A percentile compares a stretch with the other conserved stretches of the same genome.
Conservation (phyloP, 2,888 invertebrate genomes). For the Capitulum mitella region DNA sequence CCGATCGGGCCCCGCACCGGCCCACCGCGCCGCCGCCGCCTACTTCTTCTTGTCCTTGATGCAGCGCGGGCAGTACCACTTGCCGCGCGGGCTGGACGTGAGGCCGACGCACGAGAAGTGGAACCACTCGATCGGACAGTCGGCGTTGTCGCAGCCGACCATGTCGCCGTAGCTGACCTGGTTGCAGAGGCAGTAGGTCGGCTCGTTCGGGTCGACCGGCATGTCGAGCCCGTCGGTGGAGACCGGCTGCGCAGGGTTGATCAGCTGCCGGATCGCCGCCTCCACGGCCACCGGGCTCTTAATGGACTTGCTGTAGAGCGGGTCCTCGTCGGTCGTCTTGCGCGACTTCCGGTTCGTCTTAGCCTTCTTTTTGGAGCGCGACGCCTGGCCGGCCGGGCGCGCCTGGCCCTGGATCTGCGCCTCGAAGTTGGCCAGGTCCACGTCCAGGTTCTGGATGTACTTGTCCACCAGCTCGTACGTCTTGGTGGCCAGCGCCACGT, state of each 20-base stretch:
- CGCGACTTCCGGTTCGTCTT: no score
- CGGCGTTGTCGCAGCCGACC: constrained; percentile 87
- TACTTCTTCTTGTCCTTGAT: constrained; percentile 47
- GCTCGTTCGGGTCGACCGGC: constrained; percentile 86
- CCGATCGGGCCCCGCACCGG: no score
- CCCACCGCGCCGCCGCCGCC: background rate
- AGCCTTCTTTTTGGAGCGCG: background rate
- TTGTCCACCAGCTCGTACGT: constrained; percentile 96
- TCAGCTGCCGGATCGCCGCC: constrained; percentile 21
- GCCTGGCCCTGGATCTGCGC: constrained; percentile 91
- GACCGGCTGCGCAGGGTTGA: background rate
- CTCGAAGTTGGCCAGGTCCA: constrained; percentile 92
- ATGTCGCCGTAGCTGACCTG: constrained; percentile 90
- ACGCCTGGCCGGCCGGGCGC: background rate
- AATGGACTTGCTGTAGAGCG: background rate
- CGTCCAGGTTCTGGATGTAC: constrained; percentile 89
- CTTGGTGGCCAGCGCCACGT: constrained; percentile 94
- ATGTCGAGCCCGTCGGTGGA: constrained; percentile 62
- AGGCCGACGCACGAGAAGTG: constrained; percentile 90
- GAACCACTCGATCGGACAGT: constrained; percentile 89
- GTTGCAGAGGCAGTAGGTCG: constrained; percentile 95
- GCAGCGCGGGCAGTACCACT: constrained; percentile 93
- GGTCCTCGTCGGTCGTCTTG: background rate
- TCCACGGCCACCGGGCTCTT: constrained; percentile 20
- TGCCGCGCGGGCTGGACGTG: constrained; percentile 85